phyloP scores from a whole-genome alignment of 1,140 invertebrate species.

The Zaprionus camerounensis region DNA sequence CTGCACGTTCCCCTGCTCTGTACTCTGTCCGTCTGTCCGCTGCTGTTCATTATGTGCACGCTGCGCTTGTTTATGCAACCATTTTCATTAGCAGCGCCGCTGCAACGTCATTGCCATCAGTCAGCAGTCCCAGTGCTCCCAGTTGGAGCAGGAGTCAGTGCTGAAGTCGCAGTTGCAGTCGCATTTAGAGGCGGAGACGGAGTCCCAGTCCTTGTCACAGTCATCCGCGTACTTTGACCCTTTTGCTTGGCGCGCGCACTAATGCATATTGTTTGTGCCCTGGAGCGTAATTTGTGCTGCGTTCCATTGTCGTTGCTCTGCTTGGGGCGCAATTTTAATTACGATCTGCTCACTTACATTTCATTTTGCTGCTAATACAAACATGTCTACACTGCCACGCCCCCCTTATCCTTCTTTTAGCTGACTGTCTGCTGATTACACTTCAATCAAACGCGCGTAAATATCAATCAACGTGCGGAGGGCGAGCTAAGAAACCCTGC shows the following conservation, averaged over 20 bases:
- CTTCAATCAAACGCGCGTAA: conserved; percentile 78
- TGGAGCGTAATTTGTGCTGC: conserved; percentile 68
- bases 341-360: conserved; percentile 81
- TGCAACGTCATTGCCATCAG: conserved; percentile 71
- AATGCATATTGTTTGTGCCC: conserved; percentile 78
- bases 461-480: conserved; percentile 66
- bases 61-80: conserved; percentile 69
- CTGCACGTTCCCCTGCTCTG: background rate
- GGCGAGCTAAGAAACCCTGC: conserved; percentile 44
- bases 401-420: conserved; percentile 18
- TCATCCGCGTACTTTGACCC: conserved; percentile 67
- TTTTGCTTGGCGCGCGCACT: conserved; percentile 40
- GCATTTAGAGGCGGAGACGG: background rate
- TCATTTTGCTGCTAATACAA: conserved; percentile 73
- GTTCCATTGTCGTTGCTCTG: conserved; percentile 46
- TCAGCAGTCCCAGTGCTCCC: conserved; percentile 2
- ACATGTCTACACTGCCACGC: conserved; percentile 18
- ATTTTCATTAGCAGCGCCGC: conserved; percentile 71
- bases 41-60: conserved; percentile 49
- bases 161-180: conserved; percentile 5
- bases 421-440: conserved; percentile 73
- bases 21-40: conserved; percentile 9
- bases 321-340: conserved; percentile 73
- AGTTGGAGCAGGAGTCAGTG: background rate
- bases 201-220: conserved; percentile 25